phyloP scores from a whole-genome alignment of 2,888 invertebrate genomes.

The Caenorhabditis virilis region DNA sequence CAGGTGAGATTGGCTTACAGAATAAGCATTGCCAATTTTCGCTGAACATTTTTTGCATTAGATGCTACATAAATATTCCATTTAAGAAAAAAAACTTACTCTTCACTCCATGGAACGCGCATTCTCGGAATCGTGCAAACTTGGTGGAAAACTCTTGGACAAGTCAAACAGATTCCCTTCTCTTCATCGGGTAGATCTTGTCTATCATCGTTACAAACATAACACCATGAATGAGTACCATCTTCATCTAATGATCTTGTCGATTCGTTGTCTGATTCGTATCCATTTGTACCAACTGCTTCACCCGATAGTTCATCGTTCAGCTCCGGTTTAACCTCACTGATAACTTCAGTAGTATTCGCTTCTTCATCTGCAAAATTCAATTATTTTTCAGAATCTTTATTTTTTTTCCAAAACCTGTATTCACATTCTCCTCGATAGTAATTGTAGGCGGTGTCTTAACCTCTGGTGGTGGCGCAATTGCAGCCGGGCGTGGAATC shows the following conservation, averaged over 20 bases:
- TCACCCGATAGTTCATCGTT: not conserved
- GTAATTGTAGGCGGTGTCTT: too few relatives aligned
- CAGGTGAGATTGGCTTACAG: not conserved
- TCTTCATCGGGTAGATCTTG: not conserved
- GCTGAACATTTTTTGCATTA: not conserved
- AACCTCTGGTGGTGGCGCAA: not conserved
- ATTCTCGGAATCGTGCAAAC: not conserved
- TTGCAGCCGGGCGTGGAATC: not conserved
- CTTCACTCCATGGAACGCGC: not conserved
- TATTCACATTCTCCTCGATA: too few relatives aligned
- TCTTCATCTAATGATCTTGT: not conserved
- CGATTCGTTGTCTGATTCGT: conserved; percentile 2
- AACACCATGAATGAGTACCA: conserved; percentile 1
- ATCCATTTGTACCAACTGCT: not conserved
- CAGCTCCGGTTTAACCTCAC: not conserved
- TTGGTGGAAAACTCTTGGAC: conserved; percentile 4
- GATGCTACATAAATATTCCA: not conserved
- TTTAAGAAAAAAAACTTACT: not conserved
- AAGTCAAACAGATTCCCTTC: conserved; percentile 3
- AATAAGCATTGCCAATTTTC: conserved; percentile 3
- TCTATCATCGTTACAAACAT: not conserved
- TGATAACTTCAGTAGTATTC: too few relatives aligned
- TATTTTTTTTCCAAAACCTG: too few relatives aligned
- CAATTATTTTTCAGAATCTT: too few relatives aligned
- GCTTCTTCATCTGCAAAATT: too few relatives aligned